Evolutionary conservation across 2,113 vertebrate genomes (phyloP), one percentile per base, ranked within the genome.

Genomic region (Glaucidium brasilianum): DNA sequence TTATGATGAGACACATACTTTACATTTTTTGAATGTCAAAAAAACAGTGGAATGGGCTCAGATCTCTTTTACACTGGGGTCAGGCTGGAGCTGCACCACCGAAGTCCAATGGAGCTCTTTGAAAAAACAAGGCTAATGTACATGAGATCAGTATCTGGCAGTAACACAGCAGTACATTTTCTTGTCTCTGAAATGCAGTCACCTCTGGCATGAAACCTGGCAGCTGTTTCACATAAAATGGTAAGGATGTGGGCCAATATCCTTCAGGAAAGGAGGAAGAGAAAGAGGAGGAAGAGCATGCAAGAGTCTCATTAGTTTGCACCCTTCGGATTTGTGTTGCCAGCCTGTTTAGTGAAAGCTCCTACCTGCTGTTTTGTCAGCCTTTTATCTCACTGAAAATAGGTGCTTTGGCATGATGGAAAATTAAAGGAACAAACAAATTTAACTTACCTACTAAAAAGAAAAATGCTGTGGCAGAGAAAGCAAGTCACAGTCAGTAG

Each of bases 161-260:
- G 49, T 58, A 85, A 27, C 58, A 79, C 66, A 95, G 80, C 62
- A 92, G n/a, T 45, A 62, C 53, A 69, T 95, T 94, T 86, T 52
- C 90, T 92, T 81, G 84, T 78, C 76, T 90, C 76, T 93, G 83
- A 96, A 91, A 91, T 89, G 66, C 60, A 85, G 69, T 75, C 91
- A 95, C 58, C 92, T 95, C 86, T 96, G 88, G 76, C 86, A 89
- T 56, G 47, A 95, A 92, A 94, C 29, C 78, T 97, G 91, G 86
- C 76, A 96, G 86, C 83, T 92, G 76, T 86, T 92, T 91, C 80
- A 87, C 27, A 69, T 87, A 43, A 94, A 94, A 84, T 29, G 9
- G 13, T 75, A 63, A 82, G 18, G 22, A 85, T 88, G 37, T 62
- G 60, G 62, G 73, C 53, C 62, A 47, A 60, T 50, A 66, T 67